Conservation (phyloP, 2,797 vertebrate genomes). For the Euphonia xanthogaster region DNA sequence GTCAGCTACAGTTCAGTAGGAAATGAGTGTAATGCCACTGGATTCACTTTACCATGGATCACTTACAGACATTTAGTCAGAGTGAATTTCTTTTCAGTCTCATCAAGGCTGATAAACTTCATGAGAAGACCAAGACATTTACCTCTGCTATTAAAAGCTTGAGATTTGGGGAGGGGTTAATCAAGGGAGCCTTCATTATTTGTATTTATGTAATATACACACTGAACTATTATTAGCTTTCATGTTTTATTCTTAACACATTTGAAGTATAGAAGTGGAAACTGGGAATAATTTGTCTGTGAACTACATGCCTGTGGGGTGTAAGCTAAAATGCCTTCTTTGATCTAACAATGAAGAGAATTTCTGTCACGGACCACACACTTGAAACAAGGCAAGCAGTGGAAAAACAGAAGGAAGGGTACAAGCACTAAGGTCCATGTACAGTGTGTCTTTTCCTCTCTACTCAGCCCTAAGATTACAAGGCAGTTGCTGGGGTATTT, state of each 20-base stretch:
- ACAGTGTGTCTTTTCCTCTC: background rate
- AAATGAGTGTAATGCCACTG: background rate
- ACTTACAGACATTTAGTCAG: background rate
- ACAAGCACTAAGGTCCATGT: background rate
- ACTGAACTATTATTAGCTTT: constrained; percentile 46
- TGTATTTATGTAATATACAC: constrained; percentile 1
- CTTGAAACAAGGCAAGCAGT: constrained; percentile 5
- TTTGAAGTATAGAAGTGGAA: constrained; percentile 38
- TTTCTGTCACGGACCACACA: constrained; percentile 54
- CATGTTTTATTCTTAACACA: constrained; percentile 1
- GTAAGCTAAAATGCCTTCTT: constrained; percentile 49
- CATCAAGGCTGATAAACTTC: constrained; percentile 31
- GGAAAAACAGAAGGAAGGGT: background rate
- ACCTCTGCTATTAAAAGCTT: constrained; percentile 8
- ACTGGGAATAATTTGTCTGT: constrained; percentile 58
- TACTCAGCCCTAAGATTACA: background rate
- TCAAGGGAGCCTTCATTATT: background rate
- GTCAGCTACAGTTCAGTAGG: constrained; percentile 14
- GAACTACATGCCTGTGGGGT: constrained; percentile 39
- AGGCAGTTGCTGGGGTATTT: background rate
- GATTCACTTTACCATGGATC: constrained; percentile 6
- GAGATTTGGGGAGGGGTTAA: constrained; percentile 1
- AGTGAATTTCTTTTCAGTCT: constrained; percentile 28
- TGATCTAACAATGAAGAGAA: constrained; percentile 46
- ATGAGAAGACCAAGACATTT: constrained; percentile 25